Evolutionary conservation across 2,797 vertebrate genomes (phyloP).

Genomic region (Coreius guichenoti): DNA sequence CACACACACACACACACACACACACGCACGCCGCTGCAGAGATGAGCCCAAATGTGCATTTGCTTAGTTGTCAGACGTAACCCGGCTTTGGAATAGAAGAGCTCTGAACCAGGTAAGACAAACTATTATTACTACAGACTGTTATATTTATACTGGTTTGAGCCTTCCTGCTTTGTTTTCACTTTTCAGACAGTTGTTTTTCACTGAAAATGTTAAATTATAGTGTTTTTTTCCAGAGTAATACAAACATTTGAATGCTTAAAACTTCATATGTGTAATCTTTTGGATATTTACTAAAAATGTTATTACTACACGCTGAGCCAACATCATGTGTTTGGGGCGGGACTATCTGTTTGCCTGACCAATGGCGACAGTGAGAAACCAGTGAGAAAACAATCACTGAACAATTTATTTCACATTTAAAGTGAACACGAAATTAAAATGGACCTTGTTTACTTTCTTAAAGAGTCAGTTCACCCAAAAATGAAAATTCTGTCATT

Average conservation of each 20-base stretch:
- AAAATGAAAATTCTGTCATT: no score
- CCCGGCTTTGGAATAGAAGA: constrained; percentile 54
- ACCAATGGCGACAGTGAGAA: neutral
- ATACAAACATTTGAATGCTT: neutral
- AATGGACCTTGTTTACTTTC: neutral
- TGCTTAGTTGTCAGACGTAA: constrained; percentile 50
- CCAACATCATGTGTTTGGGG: neutral
- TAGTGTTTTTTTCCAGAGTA: neutral
- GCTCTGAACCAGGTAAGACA: constrained; percentile 58
- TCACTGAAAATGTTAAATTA: neutral
- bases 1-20: constrained; percentile 12
- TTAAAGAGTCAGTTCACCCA: neutral
- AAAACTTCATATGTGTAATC: neutral
- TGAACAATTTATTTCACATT: neutral
- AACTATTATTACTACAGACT: constrained; percentile 13
- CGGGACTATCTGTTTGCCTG: neutral
- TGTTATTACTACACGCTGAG: neutral
- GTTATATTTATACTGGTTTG: neutral
- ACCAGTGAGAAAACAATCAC: constrained; percentile 8
- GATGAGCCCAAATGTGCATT: constrained; percentile 54
- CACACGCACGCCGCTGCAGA: constrained; percentile 38
- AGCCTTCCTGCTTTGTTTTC: neutral
- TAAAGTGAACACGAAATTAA: neutral
- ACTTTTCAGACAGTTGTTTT: neutral
- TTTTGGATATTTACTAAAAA: neutral